Evolutionary conservation across 2,888 invertebrate species (phyloP).

Genomic region (Zygothrica quintamaculata): DNA sequence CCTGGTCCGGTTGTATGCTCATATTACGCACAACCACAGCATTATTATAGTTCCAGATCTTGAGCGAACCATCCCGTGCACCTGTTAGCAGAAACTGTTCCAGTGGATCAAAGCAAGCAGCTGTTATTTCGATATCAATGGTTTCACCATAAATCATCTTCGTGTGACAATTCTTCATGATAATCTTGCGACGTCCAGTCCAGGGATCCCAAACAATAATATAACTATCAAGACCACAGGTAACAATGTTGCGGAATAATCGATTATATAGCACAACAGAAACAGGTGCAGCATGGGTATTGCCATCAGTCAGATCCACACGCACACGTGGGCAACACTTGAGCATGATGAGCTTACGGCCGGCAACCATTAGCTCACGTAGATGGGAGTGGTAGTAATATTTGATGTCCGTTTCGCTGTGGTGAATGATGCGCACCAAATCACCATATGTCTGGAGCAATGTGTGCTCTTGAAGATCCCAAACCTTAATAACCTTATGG

Average conservation of each 20-base stretch:
- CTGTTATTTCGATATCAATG: constrained; percentile 82
- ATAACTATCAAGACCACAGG: constrained; percentile 91
- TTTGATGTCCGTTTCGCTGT: constrained; percentile 87
- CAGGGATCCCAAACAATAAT: constrained; percentile 93
- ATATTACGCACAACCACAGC: constrained; percentile 90
- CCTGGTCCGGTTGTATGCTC: constrained; percentile 87
- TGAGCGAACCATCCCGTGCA: constrained; percentile 90
- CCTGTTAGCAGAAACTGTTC: constrained; percentile 91
- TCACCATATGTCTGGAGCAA: constrained; percentile 89
- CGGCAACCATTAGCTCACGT: constrained; percentile 88
- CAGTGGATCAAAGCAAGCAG: constrained; percentile 87
- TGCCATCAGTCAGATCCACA: constrained; percentile 89
- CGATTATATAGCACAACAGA: constrained; percentile 91
- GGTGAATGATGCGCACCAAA: constrained; percentile 87
- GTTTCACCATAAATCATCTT: constrained; percentile 88
- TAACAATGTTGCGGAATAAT: constrained; percentile 90
- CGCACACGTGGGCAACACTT: constrained; percentile 88
- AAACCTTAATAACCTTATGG: constrained; percentile 90
- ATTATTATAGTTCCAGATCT: constrained; percentile 94
- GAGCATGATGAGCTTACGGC: constrained; percentile 87
- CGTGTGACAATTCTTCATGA: constrained; percentile 90
- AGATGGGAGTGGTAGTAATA: constrained; percentile 88
- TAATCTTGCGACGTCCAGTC: constrained; percentile 88
- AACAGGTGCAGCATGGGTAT: constrained; percentile 89
- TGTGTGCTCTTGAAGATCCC: constrained; percentile 88